Base-by-base conservation (phyloP, 2,888 invertebrate genomes). In the Limnephilus lunatus region DNA sequence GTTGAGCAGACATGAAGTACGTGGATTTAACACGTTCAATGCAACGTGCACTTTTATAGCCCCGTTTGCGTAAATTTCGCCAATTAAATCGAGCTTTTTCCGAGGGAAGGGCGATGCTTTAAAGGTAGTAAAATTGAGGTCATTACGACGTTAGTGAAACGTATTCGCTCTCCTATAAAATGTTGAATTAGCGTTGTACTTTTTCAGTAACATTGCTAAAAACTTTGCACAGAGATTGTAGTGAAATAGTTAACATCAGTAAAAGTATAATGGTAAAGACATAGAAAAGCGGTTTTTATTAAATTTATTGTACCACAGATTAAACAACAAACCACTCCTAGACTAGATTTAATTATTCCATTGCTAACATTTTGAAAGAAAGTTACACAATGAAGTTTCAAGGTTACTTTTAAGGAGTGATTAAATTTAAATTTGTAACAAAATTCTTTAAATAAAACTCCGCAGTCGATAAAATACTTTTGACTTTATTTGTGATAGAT, bases 11-110 rank as follows among this genome's bases (percentile, higher is more conserved):
- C 88, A 35, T 25, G 35, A 89, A 89, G 32, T 80, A 35, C 88
- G 35, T 39, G 32, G 19, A 19, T 44, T 86, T 89, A 89, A 89
- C 88, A 80, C 88, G 85, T 88, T 88, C 15, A 88, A 53, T 32
- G 48, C 86, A 39, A 35, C 31, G 32, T 14, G 31, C 35, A 14
- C 35, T 83, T 83, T 83, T 83, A 32, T 32, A 35, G 7, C 19
- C 35, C 32, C 3, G 68, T n/a, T 68, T 68, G 68, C 68, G 25
- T 68, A 68, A 68, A 68, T 68, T 68, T 9, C n/a, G n/a, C n/a
- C 68, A 68, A 68, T 68, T 68, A 68, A 68, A 68, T 68, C 68
- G 68, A 68, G n/a, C 68, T 25, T 68, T 68, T 68, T 68, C 9
- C 68, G 68, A 25, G 68, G 9, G 68, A 25, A 68, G 68, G 25